Base-by-base conservation (phyloP, 1,140 invertebrate species). In the Dendrolimus kikuchii region DNA sequence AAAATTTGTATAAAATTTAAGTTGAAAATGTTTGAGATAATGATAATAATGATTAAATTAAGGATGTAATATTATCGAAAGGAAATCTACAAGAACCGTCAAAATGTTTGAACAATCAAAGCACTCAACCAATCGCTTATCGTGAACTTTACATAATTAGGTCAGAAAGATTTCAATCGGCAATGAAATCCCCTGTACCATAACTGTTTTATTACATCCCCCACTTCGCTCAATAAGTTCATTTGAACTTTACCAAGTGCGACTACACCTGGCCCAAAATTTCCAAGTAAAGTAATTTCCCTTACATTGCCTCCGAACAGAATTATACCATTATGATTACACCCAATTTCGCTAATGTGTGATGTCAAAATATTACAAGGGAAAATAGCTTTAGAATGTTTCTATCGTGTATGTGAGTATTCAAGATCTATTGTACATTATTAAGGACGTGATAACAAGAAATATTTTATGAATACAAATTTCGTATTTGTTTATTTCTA, bases 261-360 rank as follows among this genome's bases (percentile, higher is more conserved):
- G 7, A 6, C 46, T 37, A 37, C 46, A 47, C 43, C 43, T 47
- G 37, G 23, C 23, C 10, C 23, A 6, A 36, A 47, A 38, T 47
- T 47, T 47, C 46, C 36, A 47, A 47, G 46, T 47, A 47, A 47
- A 37, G 10, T 37, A 47, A 47, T 45, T 44, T 45, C n/a, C 23
- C 23, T 23, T 23, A 23, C 23, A 23, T 23, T 2, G 23, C 23
- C 46, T 47, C 46, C 10, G 37, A 47, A 37, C 10, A 37, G 5
- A 47, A 38, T 47, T 47, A 47, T 37, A 23, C 8, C 46, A 7
- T 37, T 47, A 47, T 47, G 6, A 23, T 23, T 23, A 47, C 46
- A 36, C 46, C 46, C 38, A 47, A 47, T 47, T 37, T 23, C 46
- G 38, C 10, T 47, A 47, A 47, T 47, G 46, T 47, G 46, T 47